These are phyloP conservation scores for Anniella stebbinsi DNA, from an alignment of 2,797 vertebrate species.

Conservation along the genomic window DNA sequence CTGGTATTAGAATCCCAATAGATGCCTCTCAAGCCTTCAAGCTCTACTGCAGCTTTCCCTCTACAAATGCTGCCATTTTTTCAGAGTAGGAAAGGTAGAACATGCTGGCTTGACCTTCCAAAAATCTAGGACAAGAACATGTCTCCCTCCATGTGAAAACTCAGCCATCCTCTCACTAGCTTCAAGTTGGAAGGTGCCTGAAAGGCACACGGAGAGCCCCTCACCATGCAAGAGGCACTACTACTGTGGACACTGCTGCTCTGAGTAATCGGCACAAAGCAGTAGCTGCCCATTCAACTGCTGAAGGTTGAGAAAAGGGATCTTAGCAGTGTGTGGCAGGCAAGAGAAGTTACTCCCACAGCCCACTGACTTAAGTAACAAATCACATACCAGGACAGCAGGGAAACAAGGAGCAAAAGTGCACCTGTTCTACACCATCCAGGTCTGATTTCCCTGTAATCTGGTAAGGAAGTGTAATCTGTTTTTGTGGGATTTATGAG, in stretches of 20 bases:
- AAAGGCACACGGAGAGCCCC: slow-evolving; percentile 15
- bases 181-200: neutral
- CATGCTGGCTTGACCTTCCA: slow-evolving; percentile 1
- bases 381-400: slow-evolving; percentile 29
- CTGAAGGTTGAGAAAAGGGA: slow-evolving; percentile 27
- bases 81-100: slow-evolving; percentile 6
- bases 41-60: slow-evolving; percentile 64
- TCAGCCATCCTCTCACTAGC: neutral
- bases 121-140: neutral
- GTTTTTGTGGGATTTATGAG: slow-evolving; percentile 59
- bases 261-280: neutral
- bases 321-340: slow-evolving; percentile 1
- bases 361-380: neutral
- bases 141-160: slow-evolving; percentile 8
- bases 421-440: slow-evolving; percentile 21
- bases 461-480: slow-evolving; percentile 63
- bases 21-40: slow-evolving; percentile 66
- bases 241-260: slow-evolving; percentile 5
- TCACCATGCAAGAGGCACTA: neutral
- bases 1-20: slow-evolving; percentile 55
- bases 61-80: slow-evolving; percentile 45
- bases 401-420: neutral
- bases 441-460: slow-evolving; percentile 64
- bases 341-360: neutral
- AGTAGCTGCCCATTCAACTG: slow-evolving; percentile 15